A percentile compares a stretch with the other conserved stretches of the same genome.
phyloP scores from a whole-genome alignment of 92 coral and sea anemone species.

The Porites rus region DNA sequence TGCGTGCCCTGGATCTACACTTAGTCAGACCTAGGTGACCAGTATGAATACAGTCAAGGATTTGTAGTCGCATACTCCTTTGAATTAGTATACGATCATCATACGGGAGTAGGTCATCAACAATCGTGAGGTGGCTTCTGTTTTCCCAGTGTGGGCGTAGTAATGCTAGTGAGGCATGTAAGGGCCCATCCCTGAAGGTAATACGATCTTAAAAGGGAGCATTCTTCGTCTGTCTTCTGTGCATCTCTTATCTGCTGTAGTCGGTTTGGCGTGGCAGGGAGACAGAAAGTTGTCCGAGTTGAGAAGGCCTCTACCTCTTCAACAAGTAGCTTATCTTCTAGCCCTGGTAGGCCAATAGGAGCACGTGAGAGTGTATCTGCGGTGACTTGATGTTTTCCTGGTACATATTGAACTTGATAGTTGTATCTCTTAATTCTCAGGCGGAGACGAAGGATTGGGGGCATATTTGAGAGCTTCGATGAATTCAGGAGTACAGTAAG shows the following conservation, averaged over 20 bases:
- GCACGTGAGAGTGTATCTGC: slow-evolving; percentile 48
- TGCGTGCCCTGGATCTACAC: slow-evolving; percentile 62
- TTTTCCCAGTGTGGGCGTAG: slow-evolving; percentile 65
- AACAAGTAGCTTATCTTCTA: slow-evolving; percentile 16
- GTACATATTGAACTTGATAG: slow-evolving; percentile 57
- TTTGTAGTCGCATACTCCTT: slow-evolving; percentile 55
- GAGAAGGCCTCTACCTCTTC: slow-evolving; percentile 61
- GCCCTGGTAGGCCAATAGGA: slow-evolving; percentile 26
- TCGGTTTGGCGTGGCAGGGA: slow-evolving; percentile 55
- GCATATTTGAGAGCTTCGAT: slow-evolving; percentile 58
- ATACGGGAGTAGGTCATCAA: slow-evolving; percentile 58
- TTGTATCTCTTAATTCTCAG: slow-evolving; percentile 71
- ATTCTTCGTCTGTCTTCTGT: slow-evolving; percentile 68
- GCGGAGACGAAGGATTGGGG: slow-evolving; percentile 52
- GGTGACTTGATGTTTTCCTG: slow-evolving; percentile 64
- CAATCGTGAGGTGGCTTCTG: slow-evolving; percentile 59
- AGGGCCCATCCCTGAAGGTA: slow-evolving; percentile 69
- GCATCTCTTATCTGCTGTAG: slow-evolving; percentile 62
- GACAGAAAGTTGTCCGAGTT: slow-evolving; percentile 9
- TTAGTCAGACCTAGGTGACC: slow-evolving; percentile 64
- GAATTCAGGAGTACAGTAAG: slow-evolving; percentile 49
- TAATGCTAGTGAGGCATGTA: slow-evolving; percentile 66
- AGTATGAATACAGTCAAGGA: slow-evolving; percentile 64
- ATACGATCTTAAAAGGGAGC: slow-evolving; percentile 40
- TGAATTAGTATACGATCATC: slow-evolving; percentile 61